phyloP scores from a whole-genome alignment of 2,888 invertebrate genomes.

The Temnothorax rugatulus region DNA sequence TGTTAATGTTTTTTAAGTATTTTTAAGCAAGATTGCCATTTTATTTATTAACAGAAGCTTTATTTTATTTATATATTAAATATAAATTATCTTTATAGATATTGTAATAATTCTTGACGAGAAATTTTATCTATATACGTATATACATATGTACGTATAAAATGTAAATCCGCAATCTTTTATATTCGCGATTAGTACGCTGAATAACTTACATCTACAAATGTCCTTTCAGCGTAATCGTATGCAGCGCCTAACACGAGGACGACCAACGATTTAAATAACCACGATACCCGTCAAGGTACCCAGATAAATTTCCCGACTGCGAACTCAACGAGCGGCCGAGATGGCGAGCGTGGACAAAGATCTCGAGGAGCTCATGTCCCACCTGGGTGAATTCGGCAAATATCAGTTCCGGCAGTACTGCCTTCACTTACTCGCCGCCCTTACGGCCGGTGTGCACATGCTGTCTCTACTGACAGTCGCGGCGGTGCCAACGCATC shows the following conservation, averaged over 20 bases:
- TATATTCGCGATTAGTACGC: not conserved
- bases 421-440: slow-evolving; percentile 92
- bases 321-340: not conserved
- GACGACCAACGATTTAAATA: slow-evolving; percentile 12
- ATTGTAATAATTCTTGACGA: not conserved
- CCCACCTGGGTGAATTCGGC: slow-evolving; percentile 91
- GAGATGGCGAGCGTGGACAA: slow-evolving; percentile 77
- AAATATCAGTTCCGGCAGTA: slow-evolving; percentile 94
- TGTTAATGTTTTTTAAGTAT: not conserved
- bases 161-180: not conserved
- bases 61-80: slow-evolving; percentile 1
- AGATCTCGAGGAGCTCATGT: slow-evolving; percentile 83
- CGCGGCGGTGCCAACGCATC: slow-evolving; percentile 92
- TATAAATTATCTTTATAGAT: not conserved
- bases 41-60: not conserved
- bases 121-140: not conserved
- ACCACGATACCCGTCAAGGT: not conserved
- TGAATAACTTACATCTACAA: slow-evolving; percentile 10
- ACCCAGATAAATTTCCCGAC: not conserved
- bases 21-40: not conserved
- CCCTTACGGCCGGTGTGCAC: slow-evolving; percentile 93
- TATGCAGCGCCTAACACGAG: not conserved
- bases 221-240: slow-evolving; percentile 4
- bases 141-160: not conserved
- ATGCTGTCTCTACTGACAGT: slow-evolving; percentile 94